Evolutionary conservation across 2,888 invertebrate species (phyloP), one percentile per base, ranked within the genome.

Genomic region (Drymonia ruficornis): DNA sequence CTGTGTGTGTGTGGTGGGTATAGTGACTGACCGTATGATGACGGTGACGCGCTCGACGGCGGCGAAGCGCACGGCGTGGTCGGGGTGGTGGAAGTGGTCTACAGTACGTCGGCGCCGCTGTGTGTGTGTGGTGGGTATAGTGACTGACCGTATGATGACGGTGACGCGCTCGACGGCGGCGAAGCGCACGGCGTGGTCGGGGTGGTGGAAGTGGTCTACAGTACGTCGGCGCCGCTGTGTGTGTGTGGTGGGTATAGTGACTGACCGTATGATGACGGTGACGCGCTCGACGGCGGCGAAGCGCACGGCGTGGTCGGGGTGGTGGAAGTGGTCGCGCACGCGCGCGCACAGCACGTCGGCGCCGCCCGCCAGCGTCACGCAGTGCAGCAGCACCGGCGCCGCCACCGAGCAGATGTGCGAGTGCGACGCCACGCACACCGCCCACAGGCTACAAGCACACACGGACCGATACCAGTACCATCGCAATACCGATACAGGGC

Each of bases 281-380:
- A 99, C 98, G 65, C 98, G 94, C 89, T 99, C 99, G 38, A 99
- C 99, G 31, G 99, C 98, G 47, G 97, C 96, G 91, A 99, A 99
- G 67, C 99, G 94, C 16, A 96, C 94, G 63, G 96, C 95, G 96
- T 99, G 98, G 85, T 98, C 97, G 9, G 94, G 93, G 80, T 95
- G 96, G 70, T 98, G 98, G 89, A 99, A 99, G 81, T 98, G 97
- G 75, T 97, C 97, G 79, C 99, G 97, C 52, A 99, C 95, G n/a
- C 98, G 95, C 64, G 96, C 95, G 96, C 99, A 99, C 85, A 99
- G 98, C 46, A 98, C 97, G 83, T 99, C 99, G 0, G 97, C 96
- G 2, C 99, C 99, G 55, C 97, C 96, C 0, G 98, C 97, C 61
- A 99, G 93, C 0, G 99, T 98, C 59, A 99, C 96, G 80, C 98